Evolutionary conservation across 2,113 vertebrate species (phyloP), one percentile per base, ranked within the genome.

Genomic region (Seriola rivoliana): DNA sequence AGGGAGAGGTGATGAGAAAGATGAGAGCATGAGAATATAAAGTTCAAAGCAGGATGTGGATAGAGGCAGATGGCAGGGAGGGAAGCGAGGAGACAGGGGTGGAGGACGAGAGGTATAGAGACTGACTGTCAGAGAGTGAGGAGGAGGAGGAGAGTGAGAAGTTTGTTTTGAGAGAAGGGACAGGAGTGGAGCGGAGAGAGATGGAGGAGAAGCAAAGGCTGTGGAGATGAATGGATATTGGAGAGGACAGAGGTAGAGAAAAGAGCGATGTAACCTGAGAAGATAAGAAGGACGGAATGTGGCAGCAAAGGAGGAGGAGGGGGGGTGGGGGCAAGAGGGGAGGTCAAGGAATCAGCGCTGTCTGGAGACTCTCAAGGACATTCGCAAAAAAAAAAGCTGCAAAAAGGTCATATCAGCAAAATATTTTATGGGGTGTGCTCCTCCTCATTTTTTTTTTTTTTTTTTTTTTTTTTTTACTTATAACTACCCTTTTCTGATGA

Each of bases 221-320:
- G 6, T 44, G 19, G 44, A 54, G 84, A 75, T 66, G 58, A 85
- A 80, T 72, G 34, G 75, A 72, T 80, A 78, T 81, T 44, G n/a
- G 71, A 74, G 75, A 54, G 77, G 71, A 84, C 57, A 75, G 75
- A 77, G 52, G 44, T n/a, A 68, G 68, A 72, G 72, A 81, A 29
- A 17, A 72, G 80, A 71, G 42, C 68, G 86, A 87, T 84, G 80
- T 34, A 84, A 84, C 71, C 44, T 0, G 8, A 36, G 54, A 42
- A 12, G 67, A 82, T 67, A 75, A 77, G 62, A 68, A 50, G 67
- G 16, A 82, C 55, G 66, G 23, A 68, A 68, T 54, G 38, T 57
- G 63, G 63, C 23, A 25, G 40, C 7, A 14, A 8, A 4, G 40
- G 29, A n/a, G 16, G 46, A 2, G 52, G 17, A 3, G 50, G 21